These are phyloP conservation scores for Phalacrocorax brasilianus DNA, from an alignment of 2,113 vertebrate species.

Conservation along the genomic window DNA sequence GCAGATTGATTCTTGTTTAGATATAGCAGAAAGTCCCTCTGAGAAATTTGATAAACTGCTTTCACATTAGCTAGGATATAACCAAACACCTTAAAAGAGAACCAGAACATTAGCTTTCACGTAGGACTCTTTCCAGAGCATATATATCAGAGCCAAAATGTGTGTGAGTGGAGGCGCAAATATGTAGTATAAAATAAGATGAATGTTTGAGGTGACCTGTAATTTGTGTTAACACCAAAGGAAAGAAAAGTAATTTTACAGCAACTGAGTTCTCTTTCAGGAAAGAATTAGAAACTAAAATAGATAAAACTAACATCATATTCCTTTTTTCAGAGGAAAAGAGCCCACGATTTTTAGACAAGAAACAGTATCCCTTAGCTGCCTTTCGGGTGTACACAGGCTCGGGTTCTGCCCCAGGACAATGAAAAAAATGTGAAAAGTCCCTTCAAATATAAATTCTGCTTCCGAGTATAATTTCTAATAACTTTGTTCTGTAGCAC, in stretches of 20 bases:
- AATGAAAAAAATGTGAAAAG: background rate
- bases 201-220: background rate
- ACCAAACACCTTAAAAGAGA: background rate
- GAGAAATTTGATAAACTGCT: background rate
- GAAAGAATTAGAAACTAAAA: background rate
- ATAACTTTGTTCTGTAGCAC: background rate
- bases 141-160: background rate
- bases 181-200: background rate
- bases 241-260: background rate
- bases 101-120: background rate
- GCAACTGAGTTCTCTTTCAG: background rate
- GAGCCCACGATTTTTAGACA: background rate
- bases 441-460: background rate
- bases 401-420: background rate
- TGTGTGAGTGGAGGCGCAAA: rapidly evolving
- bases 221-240: background rate
- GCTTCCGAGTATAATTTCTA: background rate
- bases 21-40: background rate
- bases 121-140: background rate
- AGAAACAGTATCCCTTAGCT: background rate
- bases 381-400: background rate
- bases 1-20: background rate
- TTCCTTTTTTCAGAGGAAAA: background rate
- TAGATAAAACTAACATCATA: background rate
- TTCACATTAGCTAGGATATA: background rate